Conservation (phyloP, 92 coral and sea anemone species). For the Meandrina meandrites region DNA sequence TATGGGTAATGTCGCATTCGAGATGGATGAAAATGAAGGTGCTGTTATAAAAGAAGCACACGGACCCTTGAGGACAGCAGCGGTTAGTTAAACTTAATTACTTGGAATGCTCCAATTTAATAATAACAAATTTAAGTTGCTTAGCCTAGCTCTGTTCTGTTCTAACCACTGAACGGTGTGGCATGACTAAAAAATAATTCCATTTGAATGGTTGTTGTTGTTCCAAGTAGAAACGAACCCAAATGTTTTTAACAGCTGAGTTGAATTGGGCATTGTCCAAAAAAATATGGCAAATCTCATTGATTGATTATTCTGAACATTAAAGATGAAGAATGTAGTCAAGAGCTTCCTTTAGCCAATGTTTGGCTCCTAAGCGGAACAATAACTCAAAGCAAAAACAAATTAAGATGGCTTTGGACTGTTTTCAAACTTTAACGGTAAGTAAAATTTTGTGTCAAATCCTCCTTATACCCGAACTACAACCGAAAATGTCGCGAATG, state of each 20-base stretch:
- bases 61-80: slow-evolving; percentile 59
- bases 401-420: too few species aligned
- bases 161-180: not conserved
- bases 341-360: not conserved
- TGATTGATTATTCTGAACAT: too few species aligned
- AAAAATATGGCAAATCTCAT: too few species aligned
- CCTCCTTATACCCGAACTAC: not conserved
- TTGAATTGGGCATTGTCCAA: too few species aligned
- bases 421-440: not conserved
- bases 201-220: not conserved
- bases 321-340: too few species aligned
- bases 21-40: slow-evolving; percentile 78
- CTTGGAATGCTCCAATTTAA: not conserved
- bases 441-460: not conserved
- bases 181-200: not conserved
- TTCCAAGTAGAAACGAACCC: too few species aligned
- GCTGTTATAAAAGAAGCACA: slow-evolving; percentile 66
- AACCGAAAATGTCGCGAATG: not conserved
- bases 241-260: too few species aligned
- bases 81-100: slow-evolving; percentile 54
- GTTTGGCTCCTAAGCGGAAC: too few species aligned
- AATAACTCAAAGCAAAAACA: not conserved
- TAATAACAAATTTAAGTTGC: not conserved
- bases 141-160: too few species aligned
- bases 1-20: slow-evolving; percentile 77